phyloP scores from a whole-genome alignment of 2,113 vertebrate species.

The Gadus macrocephalus region DNA sequence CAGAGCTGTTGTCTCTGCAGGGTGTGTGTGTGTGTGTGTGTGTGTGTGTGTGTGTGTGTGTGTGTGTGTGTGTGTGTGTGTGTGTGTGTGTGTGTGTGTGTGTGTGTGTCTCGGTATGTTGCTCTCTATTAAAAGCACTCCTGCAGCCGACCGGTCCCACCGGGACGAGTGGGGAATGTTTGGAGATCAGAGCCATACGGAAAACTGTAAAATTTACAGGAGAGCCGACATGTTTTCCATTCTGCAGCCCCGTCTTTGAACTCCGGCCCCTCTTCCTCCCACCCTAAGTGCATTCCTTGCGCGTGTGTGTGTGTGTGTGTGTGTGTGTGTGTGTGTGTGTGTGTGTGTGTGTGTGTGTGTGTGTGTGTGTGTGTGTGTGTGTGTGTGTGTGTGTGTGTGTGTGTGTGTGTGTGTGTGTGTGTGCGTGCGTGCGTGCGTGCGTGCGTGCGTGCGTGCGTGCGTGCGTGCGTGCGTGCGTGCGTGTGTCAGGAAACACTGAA shows the following conservation, averaged over 20 bases:
- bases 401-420: not conserved
- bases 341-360: too few species aligned
- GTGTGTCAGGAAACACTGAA: slow-evolving; percentile 15
- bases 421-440: too few species aligned
- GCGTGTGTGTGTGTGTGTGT: slow-evolving; percentile 1
- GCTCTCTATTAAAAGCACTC: slow-evolving; percentile 42
- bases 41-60: too few species aligned
- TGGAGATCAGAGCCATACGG: slow-evolving; percentile 42
- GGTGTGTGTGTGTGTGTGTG: too few species aligned
- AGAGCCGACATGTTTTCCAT: slow-evolving; percentile 36
- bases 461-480: not conserved
- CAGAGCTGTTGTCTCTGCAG: too few species aligned
- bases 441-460: too few species aligned
- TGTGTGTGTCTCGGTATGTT: slow-evolving; percentile 19
- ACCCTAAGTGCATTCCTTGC: slow-evolving; percentile 31
- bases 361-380: too few species aligned
- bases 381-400: too few species aligned
- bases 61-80: not conserved
- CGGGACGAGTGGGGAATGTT: slow-evolving; percentile 10
- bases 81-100: slow-evolving; percentile 12
- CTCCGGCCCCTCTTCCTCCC: slow-evolving; percentile 22
- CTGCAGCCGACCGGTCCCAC: slow-evolving; percentile 21
- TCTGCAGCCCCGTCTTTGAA: slow-evolving; percentile 53
- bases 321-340: not conserved
- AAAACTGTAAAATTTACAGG: slow-evolving; percentile 46